Percentiles rank a stretch among this genome's conserved stretches.
Conservation (phyloP, 2,888 invertebrate species). For the Teleogryllus oceanicus region DNA sequence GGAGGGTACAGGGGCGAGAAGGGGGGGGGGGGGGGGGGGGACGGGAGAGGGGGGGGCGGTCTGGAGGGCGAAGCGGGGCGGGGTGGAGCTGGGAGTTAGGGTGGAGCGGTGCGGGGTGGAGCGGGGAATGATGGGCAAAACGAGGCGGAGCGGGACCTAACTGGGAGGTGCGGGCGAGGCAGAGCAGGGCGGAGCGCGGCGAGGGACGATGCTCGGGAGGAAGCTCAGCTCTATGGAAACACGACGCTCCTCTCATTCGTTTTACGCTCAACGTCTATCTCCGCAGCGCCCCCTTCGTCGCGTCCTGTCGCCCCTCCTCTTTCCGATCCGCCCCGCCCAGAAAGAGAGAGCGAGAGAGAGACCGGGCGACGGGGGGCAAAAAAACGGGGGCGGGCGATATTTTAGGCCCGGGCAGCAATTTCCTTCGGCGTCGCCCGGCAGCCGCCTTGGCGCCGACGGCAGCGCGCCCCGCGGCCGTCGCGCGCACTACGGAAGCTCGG, state of each 20-base stretch:
- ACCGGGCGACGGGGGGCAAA: background rate
- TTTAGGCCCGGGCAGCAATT: slow-evolving; percentile 18
- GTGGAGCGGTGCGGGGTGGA: no score
- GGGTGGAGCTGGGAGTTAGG: no score
- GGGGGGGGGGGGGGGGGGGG: no score
- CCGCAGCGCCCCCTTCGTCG: background rate
- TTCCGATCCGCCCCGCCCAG: background rate
- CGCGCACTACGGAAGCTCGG: slow-evolving; percentile 7
- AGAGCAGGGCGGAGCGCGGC: no score
- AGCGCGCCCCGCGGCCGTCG: slow-evolving; percentile 7
- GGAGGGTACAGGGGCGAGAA: no score
- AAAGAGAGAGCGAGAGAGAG: background rate
- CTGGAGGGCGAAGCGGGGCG: no score
- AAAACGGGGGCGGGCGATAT: slow-evolving; percentile 9
- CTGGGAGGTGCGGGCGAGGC: no score
- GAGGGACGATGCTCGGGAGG: background rate
- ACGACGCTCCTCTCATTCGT: slow-evolving; percentile 18
- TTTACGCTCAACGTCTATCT: background rate
- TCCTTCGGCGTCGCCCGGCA: background rate
- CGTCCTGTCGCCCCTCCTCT: background rate
- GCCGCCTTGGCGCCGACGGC: slow-evolving; percentile 18
- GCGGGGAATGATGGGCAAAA: background rate
- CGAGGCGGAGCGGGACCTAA: background rate
- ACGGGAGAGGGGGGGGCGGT: no score
- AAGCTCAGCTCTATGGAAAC: background rate